These are phyloP conservation scores for Dendrocopos noguchii DNA, from an alignment of 2,113 vertebrate species.

Conservation along the genomic window DNA sequence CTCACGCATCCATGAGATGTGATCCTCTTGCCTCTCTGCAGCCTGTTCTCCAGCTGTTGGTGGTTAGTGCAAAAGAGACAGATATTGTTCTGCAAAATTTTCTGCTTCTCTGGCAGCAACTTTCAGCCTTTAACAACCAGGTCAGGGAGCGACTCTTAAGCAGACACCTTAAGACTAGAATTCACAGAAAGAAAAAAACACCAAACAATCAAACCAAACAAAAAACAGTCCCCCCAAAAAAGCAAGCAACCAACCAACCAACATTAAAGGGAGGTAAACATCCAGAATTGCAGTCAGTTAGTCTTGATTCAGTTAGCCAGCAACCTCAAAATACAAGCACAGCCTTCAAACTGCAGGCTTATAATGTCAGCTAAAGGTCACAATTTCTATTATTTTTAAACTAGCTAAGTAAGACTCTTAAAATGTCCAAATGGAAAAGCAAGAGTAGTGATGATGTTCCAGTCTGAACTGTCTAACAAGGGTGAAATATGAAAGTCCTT, in stretches of 20 bases:
- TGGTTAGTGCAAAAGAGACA: not conserved
- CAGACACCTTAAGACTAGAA: not conserved
- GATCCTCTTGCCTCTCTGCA: not conserved
- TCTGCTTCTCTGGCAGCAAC: not conserved
- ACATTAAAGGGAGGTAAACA: not conserved
- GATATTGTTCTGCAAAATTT: not conserved
- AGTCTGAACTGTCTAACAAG: not conserved
- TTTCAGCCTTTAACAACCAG: not conserved
- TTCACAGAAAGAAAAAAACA: not conserved
- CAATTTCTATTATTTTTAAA: conserved; percentile 12
- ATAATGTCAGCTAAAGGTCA: conserved; percentile 18
- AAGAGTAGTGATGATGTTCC: not conserved
- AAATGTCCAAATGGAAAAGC: not conserved
- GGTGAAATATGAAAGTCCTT: not conserved
- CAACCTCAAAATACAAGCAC: not conserved
- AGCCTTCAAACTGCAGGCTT: not conserved
- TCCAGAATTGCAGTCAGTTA: not conserved
- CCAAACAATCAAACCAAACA: no score
- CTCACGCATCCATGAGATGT: fast-evolving
- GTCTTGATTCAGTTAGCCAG: not conserved
- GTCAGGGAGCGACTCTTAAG: not conserved
- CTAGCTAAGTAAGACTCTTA: not conserved
- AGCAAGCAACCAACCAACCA: not conserved
- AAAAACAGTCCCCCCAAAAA: not conserved
- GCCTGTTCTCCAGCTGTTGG: conserved; percentile 39